A percentile compares a stretch with the other conserved stretches of the same genome.
These are phyloP conservation scores for Lasioglossum vierecki DNA, from an alignment of 2,888 invertebrate species.

Conservation along the genomic window DNA sequence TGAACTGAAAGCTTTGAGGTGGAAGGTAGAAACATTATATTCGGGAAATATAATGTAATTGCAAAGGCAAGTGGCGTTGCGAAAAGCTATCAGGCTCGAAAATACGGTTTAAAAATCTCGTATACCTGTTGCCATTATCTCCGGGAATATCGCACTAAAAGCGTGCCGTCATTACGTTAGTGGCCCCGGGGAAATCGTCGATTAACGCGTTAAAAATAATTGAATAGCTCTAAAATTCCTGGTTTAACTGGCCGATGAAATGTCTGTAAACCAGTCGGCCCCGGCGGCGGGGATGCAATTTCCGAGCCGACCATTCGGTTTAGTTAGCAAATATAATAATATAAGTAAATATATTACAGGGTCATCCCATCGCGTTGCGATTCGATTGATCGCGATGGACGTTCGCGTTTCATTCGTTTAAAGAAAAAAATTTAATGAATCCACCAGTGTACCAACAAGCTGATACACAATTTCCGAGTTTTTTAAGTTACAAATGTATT, in stretches of 20 bases:
- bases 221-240: not conserved
- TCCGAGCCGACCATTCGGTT: not conserved
- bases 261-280: not conserved
- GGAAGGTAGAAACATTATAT: not conserved
- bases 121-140: conserved; percentile 29
- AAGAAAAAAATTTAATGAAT: not conserved
- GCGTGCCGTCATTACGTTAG: not conserved
- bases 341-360: not conserved
- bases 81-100: not conserved
- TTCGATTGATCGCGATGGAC: not conserved
- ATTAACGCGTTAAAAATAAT: conserved; percentile 31
- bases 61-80: too few relatives aligned
- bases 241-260: conserved; percentile 10
- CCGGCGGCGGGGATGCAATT: not conserved
- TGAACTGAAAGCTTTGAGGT: not conserved
- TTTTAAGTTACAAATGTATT: too few relatives aligned
- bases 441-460: not conserved
- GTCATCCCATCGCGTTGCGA: not conserved
- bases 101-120: conserved; percentile 25
- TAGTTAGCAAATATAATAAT: too few relatives aligned
- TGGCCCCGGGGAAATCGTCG: not conserved
- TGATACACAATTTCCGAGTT: too few relatives aligned
- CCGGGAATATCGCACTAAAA: conserved; percentile 14
- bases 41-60: not conserved
- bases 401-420: not conserved